phyloP scores from a whole-genome alignment of 2,113 vertebrate genomes.

The Elaphurus davidianus region DNA sequence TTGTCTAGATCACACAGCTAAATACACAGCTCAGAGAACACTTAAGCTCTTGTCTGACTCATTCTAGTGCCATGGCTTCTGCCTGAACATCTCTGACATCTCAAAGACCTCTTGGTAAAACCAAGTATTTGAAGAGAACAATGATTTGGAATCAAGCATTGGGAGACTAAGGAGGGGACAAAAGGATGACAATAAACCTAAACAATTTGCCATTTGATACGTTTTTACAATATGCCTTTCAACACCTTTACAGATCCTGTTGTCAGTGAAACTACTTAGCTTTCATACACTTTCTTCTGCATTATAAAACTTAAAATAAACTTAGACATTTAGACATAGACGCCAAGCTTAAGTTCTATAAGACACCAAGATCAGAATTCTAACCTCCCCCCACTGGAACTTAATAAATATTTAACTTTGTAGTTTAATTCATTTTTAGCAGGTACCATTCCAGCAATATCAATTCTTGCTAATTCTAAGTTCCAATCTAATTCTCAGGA shows the following conservation, averaged over 20 bases:
- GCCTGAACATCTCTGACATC: background rate
- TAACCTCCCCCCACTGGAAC: background rate
- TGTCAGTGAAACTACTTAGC: background rate
- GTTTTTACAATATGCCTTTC: background rate
- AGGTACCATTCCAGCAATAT: background rate
- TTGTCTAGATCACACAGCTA: background rate
- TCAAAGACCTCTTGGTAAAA: background rate
- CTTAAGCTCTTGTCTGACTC: background rate
- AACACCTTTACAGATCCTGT: background rate
- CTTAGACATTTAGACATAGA: background rate
- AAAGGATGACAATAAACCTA: background rate
- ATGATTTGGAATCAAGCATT: background rate
- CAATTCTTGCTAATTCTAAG: background rate
- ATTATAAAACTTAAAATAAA: background rate
- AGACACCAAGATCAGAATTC: slow-evolving; percentile 14
- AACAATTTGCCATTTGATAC: background rate
- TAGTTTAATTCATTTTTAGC: background rate
- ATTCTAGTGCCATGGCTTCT: background rate
- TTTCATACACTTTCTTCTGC: background rate
- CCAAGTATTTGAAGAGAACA: background rate
- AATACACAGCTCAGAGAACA: background rate
- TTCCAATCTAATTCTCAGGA: background rate
- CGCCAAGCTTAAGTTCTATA: background rate
- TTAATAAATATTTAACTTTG: background rate
- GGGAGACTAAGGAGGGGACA: background rate